Percentiles rank a stretch among this genome's conserved stretches.
Evolutionary conservation across 2,888 invertebrate species (phyloP).

Genomic region (Choristoneura rosaceana): DNA sequence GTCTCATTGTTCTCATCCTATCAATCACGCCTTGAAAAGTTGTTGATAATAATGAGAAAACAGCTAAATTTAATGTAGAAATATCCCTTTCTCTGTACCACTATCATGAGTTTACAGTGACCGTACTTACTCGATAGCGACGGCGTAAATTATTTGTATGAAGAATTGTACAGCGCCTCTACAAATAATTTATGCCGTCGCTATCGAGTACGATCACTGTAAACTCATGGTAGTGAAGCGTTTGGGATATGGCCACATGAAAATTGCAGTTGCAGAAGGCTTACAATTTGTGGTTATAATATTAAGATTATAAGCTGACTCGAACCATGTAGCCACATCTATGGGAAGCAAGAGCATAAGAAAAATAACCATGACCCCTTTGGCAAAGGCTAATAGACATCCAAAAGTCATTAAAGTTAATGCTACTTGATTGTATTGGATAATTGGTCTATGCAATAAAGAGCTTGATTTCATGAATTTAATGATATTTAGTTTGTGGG

Average conservation of each 20-base stretch:
- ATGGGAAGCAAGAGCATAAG: neutral
- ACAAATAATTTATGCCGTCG: too few relatives aligned
- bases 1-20: too few relatives aligned
- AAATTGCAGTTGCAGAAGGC: neutral
- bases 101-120: too few relatives aligned
- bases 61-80: too few relatives aligned
- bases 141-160: too few relatives aligned
- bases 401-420: constrained; percentile 35
- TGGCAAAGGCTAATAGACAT: constrained; percentile 32
- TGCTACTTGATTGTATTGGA: constrained; percentile 26
- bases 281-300: constrained; percentile 18
- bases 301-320: neutral
- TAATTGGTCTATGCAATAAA: constrained; percentile 21
- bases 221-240: too few relatives aligned
- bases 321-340: constrained; percentile 18
- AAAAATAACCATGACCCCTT: constrained; percentile 37
- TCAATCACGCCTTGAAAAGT: too few relatives aligned
- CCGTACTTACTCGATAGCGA: too few relatives aligned
- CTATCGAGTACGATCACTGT: too few relatives aligned
- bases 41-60: too few relatives aligned
- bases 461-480: constrained; percentile 1
- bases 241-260: neutral
- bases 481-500: neutral
- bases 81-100: too few relatives aligned
- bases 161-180: too few relatives aligned